phyloP scores from a whole-genome alignment of 2,113 vertebrate species.

The Oryzias curvinotus region DNA sequence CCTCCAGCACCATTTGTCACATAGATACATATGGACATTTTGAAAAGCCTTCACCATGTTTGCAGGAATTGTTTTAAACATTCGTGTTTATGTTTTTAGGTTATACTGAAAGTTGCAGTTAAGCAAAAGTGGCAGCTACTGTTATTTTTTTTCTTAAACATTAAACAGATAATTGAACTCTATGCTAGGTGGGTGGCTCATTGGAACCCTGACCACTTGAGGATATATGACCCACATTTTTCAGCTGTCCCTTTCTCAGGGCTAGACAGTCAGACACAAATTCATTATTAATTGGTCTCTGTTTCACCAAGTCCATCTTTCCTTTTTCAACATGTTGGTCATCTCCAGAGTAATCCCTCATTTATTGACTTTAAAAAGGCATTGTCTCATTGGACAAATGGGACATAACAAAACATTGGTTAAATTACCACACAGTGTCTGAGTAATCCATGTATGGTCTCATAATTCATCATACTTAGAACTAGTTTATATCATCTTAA shows the following conservation, averaged over 20 bases:
- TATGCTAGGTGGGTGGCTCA: conserved; percentile 53
- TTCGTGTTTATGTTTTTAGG: background rate
- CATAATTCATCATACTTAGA: background rate
- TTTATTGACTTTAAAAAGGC: conserved; percentile 44
- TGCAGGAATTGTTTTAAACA: background rate
- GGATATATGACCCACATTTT: conserved; percentile 70
- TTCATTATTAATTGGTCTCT: conserved; percentile 75
- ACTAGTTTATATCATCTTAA: background rate
- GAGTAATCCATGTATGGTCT: conserved; percentile 10
- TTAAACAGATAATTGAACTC: conserved; percentile 16
- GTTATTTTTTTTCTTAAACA: background rate
- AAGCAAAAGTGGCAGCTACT: background rate
- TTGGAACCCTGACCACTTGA: conserved; percentile 64
- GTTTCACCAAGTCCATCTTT: conserved; percentile 61
- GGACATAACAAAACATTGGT: conserved; percentile 27
- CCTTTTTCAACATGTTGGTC: conserved; percentile 63
- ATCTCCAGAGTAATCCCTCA: conserved; percentile 49
- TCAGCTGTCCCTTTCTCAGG: conserved; percentile 57
- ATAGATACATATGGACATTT: conserved; percentile 32
- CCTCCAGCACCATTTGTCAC: conserved; percentile 83
- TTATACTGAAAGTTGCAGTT: conserved; percentile 4
- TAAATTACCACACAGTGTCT: background rate
- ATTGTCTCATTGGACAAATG: conserved; percentile 13
- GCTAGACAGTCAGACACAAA: conserved; percentile 71
- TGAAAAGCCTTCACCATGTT: conserved; percentile 16